Evolutionary conservation across 2,113 vertebrate species (phyloP).

Genomic region (Promerops cafer): DNA sequence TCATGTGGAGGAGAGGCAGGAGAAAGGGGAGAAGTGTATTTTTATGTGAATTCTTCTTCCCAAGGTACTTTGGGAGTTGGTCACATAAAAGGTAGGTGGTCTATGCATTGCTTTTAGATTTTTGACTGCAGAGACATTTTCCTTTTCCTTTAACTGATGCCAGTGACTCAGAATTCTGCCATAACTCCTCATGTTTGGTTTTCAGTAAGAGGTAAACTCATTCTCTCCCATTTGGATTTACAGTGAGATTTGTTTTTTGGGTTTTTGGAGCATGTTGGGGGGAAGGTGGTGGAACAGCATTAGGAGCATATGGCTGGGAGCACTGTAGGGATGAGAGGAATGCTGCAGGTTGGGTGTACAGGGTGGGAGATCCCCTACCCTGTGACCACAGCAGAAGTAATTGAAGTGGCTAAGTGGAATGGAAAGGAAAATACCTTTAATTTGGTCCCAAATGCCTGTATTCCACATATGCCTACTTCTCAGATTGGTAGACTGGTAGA

Average conservation of each 20-base stretch:
- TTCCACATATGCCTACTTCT: not conserved
- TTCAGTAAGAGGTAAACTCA: not conserved
- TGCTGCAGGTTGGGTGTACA: not conserved
- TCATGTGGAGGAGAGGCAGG: not conserved
- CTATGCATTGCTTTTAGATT: not conserved
- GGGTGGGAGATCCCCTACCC: not conserved
- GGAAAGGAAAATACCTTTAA: not conserved
- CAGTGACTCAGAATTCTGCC: not conserved
- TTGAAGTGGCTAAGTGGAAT: not conserved
- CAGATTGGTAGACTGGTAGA: not conserved
- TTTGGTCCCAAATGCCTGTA: not conserved
- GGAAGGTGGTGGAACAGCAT: accelerated
- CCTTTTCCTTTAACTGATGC: not conserved
- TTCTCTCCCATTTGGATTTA: not conserved
- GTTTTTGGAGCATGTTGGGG: not conserved
- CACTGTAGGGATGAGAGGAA: not conserved
- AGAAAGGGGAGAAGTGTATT: not conserved
- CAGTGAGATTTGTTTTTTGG: not conserved
- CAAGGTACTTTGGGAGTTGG: not conserved
- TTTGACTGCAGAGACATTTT: not conserved
- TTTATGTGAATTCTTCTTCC: not conserved
- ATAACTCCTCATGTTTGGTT: not conserved
- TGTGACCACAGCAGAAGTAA: not conserved
- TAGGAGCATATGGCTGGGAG: not conserved
- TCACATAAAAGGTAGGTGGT: not conserved